phyloP scores from a whole-genome alignment of 2,888 invertebrate species.

The Acanthosepion lycidas region DNA sequence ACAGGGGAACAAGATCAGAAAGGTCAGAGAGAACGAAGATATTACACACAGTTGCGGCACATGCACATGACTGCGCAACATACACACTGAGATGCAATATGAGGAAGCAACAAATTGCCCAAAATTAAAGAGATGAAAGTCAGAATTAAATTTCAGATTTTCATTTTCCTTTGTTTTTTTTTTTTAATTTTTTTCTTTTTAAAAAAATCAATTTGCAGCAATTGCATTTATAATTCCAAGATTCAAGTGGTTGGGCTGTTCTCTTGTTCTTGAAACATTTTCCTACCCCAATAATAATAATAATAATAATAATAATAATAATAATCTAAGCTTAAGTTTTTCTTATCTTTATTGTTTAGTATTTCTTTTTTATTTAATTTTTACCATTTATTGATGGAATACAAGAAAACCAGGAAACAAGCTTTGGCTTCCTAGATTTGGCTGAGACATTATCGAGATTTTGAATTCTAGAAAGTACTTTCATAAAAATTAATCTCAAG shows the following conservation, averaged over 20 bases:
- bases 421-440: background rate
- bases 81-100: constrained; percentile 33
- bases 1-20: constrained; percentile 33
- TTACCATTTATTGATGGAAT: background rate
- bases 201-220: background rate
- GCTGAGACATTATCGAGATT: background rate
- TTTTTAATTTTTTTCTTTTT: background rate
- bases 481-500: background rate
- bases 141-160: constrained; percentile 33
- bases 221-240: background rate
- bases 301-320: background rate
- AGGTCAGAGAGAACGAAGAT: background rate
- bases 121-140: constrained; percentile 5
- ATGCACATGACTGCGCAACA: constrained; percentile 2
- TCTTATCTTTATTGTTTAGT: background rate
- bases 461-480: background rate
- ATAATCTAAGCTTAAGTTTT: background rate
- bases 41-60: background rate
- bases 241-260: constrained; percentile 33
- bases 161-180: background rate
- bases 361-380: background rate
- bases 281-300: too few species aligned
- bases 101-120: constrained; percentile 33
- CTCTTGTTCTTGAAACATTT: background rate
- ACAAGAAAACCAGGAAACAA: background rate